A percentile compares a stretch with the other conserved stretches of the same genome.
phyloP scores from a whole-genome alignment of 35 echinoderm and acorn worm genomes.

The Acanthaster planci region DNA sequence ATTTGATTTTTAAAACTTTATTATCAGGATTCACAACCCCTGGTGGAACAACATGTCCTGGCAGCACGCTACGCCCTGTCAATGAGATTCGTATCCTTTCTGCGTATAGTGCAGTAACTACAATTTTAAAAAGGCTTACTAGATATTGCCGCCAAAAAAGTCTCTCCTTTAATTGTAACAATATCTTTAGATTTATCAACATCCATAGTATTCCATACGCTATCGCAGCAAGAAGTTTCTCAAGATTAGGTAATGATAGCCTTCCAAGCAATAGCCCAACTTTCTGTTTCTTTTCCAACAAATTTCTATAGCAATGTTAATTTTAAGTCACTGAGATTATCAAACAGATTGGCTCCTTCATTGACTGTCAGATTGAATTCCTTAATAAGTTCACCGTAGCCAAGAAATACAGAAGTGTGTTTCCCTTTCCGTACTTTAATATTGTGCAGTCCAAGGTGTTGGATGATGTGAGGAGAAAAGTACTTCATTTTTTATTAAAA shows the following conservation, averaged over 20 bases:
- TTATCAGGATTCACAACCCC: conserved; percentile 45
- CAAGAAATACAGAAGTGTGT: conserved; percentile 62
- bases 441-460: conserved; percentile 80
- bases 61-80: conserved; percentile 44
- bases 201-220: no score
- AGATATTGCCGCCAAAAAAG: no score
- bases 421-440: conserved; percentile 84
- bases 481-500: no score
- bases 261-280: no score
- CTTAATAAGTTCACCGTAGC: conserved; percentile 5
- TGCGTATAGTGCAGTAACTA: not conserved
- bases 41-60: conserved; percentile 33
- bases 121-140: not conserved
- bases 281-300: no score
- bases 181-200: no score
- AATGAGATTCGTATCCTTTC: conserved; percentile 77
- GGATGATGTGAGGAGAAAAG: conserved; percentile 64
- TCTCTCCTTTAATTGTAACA: no score
- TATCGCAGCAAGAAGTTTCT: not conserved
- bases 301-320: no score
- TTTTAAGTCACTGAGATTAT: no score
- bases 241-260: not conserved
- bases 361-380: no score
- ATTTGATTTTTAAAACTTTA: no score
- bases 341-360: no score